phyloP scores from a whole-genome alignment of 37 sponge, comb jelly and placozoan genomes.

The Lycopodina hypogea region DNA sequence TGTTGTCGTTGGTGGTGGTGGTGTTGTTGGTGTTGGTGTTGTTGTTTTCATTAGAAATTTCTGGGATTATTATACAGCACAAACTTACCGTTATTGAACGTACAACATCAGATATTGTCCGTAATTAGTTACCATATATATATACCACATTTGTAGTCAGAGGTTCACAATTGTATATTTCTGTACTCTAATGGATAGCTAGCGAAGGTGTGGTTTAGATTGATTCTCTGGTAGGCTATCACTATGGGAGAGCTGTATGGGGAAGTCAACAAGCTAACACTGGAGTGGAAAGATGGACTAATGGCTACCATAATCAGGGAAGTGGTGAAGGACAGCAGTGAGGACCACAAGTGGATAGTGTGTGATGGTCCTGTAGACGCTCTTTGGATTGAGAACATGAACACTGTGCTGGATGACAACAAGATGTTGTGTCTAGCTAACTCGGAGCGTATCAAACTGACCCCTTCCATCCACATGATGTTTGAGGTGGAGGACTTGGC shows the following conservation, averaged over 20 bases:
- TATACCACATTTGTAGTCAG: too few relatives aligned
- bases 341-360: conserved; percentile 98
- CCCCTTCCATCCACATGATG: conserved; percentile 93
- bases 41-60: too few relatives aligned
- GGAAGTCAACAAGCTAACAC: conserved; percentile 90
- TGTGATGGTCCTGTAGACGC: conserved; percentile 99
- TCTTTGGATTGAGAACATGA: conserved; percentile 99
- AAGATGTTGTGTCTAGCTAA: conserved; percentile 99
- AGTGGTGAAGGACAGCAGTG: conserved; percentile 95
- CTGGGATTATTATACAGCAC: too few relatives aligned
- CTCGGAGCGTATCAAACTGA: conserved; percentile 95
- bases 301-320: conserved; percentile 95
- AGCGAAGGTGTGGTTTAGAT: too few relatives aligned
- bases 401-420: conserved; percentile 99
- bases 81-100: too few relatives aligned
- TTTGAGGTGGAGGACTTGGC: conserved; percentile 99
- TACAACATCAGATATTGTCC: too few relatives aligned
- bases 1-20: too few relatives aligned
- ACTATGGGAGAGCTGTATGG: conserved; percentile 98
- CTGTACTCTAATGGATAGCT: too few relatives aligned
- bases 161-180: too few relatives aligned
- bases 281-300: conserved; percentile 98
- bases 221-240: conserved; percentile 58
- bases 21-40: too few relatives aligned
- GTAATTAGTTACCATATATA: too few relatives aligned